Conservation (phyloP, 2,797 vertebrate genomes). For the Atherinosoma microstoma region DNA sequence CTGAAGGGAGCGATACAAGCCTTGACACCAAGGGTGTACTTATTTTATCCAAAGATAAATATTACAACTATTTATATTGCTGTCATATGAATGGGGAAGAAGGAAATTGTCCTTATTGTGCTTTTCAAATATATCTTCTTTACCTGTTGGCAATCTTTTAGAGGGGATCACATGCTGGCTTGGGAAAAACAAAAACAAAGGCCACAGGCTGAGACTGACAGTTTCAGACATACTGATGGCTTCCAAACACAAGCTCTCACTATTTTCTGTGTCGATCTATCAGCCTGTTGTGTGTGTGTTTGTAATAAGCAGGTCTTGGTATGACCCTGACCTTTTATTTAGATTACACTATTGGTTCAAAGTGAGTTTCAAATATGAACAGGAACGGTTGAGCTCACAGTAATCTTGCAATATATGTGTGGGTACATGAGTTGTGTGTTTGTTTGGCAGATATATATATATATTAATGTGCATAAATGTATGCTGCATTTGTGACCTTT, state of each 20-base stretch:
- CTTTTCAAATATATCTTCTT: background rate
- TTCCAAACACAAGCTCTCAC: slow-evolving; percentile 12
- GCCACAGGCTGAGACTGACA: slow-evolving; percentile 14
- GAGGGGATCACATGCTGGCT: background rate
- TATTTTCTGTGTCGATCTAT: background rate
- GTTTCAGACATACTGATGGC: slow-evolving; percentile 7
- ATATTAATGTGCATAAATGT: slow-evolving; percentile 4
- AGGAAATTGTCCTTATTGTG: background rate
- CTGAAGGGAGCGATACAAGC: background rate
- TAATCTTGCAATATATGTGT: background rate
- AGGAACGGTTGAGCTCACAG: background rate
- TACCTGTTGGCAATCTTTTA: background rate
- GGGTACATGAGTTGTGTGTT: background rate
- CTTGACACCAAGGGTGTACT: background rate
- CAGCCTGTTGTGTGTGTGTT: slow-evolving; percentile 9
- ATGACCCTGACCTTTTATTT: slow-evolving; percentile 26
- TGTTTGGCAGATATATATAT: background rate
- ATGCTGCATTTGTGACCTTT: slow-evolving; percentile 13
- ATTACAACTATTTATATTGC: background rate
- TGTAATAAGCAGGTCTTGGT: slow-evolving; percentile 16
- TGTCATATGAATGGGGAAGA: background rate
- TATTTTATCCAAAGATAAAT: background rate
- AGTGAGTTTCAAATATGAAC: slow-evolving; percentile 5
- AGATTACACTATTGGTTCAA: background rate
- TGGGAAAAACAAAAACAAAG: slow-evolving; percentile 1